Evolutionary conservation across 2,797 vertebrate species (phyloP), one percentile per base, ranked within the genome.

Genomic region (Sylvilagus floridanus): DNA sequence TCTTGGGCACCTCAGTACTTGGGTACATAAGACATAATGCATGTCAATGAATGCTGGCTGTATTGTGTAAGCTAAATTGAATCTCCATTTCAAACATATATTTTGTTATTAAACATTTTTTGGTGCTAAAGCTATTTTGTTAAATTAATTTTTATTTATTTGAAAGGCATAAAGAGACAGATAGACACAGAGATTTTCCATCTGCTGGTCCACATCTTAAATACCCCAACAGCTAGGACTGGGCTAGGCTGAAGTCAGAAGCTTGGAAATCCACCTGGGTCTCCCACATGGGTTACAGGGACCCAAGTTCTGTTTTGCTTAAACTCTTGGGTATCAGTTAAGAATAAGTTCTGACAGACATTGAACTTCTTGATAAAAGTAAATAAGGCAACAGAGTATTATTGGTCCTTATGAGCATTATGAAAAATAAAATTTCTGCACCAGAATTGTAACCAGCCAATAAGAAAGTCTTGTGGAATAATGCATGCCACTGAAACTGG

Each of bases 381-480:
- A 73, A 93, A 84, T 72, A 11, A 5, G 32, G 22, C 2, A 50
- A 63, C 35, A 50, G 83, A 84, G 3, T 73, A 28, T 86, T 62
- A 28, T 17, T 76, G 57, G 28, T 71, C 50, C 93, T 92, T 50
- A 21, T 81, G 35, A 83, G 84, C 4, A 92, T 81, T 86, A 52
- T 24, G 79, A 26, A 94, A 89, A 83, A 88, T 63, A 86, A 73
- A 91, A 88, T 22, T 0, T 68, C 92, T 91, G 16, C 79, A 3
- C 26, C 75, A 14, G 62, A 95, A 92, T 71, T 71, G 9, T 65
- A 30, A 90, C 35, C 93, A 96, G 69, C 52, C 50, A 57, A 1
- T 16, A 90, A 73, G 11, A 73, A 87, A 95, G 14, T 7, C 7
- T 35, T 96, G 1, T 87, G 84, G 96, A 96, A 92, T 69, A 7